These are phyloP conservation scores for Pseudocheirus occidentalis DNA, from an alignment of 2,797 vertebrate species.

Conservation along the genomic window DNA sequence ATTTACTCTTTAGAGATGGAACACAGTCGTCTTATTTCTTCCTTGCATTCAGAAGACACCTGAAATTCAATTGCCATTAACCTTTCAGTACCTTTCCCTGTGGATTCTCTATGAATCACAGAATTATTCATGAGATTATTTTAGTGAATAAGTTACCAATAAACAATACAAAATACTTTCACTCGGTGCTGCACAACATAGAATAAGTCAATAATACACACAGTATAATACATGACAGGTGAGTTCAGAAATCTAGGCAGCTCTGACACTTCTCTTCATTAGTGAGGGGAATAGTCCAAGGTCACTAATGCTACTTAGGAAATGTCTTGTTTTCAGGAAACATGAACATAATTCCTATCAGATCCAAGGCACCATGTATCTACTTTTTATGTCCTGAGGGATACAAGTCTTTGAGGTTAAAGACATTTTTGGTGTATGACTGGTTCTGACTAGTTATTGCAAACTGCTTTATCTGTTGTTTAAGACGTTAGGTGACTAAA, in stretches of 20 bases:
- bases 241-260: not conserved
- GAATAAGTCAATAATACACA: not conserved
- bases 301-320: not conserved
- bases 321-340: not conserved
- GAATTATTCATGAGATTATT: not conserved
- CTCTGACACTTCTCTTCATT: not conserved
- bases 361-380: not conserved
- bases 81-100: not conserved
- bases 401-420: not conserved
- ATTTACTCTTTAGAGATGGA: not conserved
- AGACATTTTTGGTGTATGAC: not conserved
- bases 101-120: not conserved
- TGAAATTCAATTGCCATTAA: not conserved
- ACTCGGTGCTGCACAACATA: not conserved
- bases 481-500: not conserved
- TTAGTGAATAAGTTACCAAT: not conserved
- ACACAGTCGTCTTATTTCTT: not conserved
- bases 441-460: not conserved
- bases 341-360: not conserved
- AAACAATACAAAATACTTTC: constrained; percentile 15
- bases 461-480: not conserved
- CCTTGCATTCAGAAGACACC: not conserved
- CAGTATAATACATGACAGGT: not conserved
- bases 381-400: not conserved
- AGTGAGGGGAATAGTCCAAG: not conserved